Evolutionary conservation across 1,140 invertebrate genomes (phyloP), one percentile per base, ranked within the genome.

Genomic region (Anastrepha ludens): DNA sequence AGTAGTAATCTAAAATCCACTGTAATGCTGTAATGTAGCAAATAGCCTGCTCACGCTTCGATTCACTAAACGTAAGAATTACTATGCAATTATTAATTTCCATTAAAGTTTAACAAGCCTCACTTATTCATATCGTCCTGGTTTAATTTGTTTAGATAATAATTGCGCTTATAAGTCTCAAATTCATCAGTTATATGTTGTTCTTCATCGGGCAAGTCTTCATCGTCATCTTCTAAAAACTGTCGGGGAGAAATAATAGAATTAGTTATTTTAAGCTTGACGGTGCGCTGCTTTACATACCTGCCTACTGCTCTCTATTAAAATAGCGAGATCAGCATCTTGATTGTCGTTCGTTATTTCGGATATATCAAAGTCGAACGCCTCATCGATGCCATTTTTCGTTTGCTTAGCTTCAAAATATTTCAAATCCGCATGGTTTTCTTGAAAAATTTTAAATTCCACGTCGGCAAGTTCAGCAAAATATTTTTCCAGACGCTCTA

Each of bases 1-100:
- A 99, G 93, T 99, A 99, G 93, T 99, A 99, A 91, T 97, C 95
- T 5, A 99, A 94, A 91, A 98, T 98, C 99, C 99, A 99, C 90
- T 99, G 98, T 87, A 99, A 96, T 0, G 98, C 98, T 86, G 95
- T 94, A 8, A 99, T 96, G 93, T 99, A 99, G 78, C 97, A 96
- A 91, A 96, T 95, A 1, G 97, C 97, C 93, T 99, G 97, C n/a
- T 96, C 95, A 78, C 94, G 93, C 89, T 98, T 91, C 13, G 97
- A 96, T 89, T 97, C 96, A 2, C 97, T 97, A 89, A 88, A 70
- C 9, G n/a, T 44, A 64, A 29, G 29, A 29, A 29, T 29, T 29
- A 29, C 29, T 29, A 29, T 29, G 29, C 29, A 29, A 29, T 29
- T 29, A 29, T 29, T 29, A 29, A 29, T 29, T 29, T 29, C 29